A percentile compares a stretch with the other conserved stretches of the same genome.
These are phyloP conservation scores for Protobothrops flavoviridis DNA, from an alignment of 2,113 vertebrate species.

Conservation along the genomic window DNA sequence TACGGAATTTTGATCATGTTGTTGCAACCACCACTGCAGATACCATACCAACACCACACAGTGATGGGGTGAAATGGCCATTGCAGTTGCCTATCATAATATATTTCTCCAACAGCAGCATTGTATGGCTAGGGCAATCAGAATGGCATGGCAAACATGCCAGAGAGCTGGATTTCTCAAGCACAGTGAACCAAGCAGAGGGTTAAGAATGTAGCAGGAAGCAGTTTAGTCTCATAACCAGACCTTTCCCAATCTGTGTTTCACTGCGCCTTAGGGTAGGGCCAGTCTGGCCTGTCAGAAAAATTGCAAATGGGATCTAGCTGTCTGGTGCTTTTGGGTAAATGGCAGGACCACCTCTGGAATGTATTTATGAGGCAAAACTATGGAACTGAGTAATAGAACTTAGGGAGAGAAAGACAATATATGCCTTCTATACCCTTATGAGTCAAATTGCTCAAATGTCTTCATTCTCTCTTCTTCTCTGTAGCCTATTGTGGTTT, in stretches of 20 bases:
- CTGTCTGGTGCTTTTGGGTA: background rate
- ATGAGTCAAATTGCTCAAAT: background rate
- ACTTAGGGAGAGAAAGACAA: background rate
- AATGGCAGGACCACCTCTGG: too few species aligned
- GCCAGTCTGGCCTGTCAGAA: background rate
- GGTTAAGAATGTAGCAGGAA: background rate
- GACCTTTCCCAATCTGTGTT: background rate
- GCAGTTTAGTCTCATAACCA: background rate
- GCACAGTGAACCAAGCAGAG: background rate
- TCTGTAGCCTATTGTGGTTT: background rate
- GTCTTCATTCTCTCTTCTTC: background rate
- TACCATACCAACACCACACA: background rate
- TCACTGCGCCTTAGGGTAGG: background rate
- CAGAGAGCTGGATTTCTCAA: background rate
- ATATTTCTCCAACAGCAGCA: background rate
- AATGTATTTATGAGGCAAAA: background rate
- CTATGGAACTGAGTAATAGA: background rate
- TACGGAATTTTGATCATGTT: background rate
- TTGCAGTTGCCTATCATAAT: background rate
- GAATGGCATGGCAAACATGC: background rate
- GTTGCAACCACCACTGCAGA: background rate
- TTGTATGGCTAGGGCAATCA: background rate
- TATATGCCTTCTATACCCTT: too few species aligned
- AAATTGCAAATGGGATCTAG: background rate
- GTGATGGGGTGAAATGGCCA: background rate